phyloP scores from a whole-genome alignment of 53 echinoderm and acorn worm genomes.

The Mesocentrotus franciscanus region DNA sequence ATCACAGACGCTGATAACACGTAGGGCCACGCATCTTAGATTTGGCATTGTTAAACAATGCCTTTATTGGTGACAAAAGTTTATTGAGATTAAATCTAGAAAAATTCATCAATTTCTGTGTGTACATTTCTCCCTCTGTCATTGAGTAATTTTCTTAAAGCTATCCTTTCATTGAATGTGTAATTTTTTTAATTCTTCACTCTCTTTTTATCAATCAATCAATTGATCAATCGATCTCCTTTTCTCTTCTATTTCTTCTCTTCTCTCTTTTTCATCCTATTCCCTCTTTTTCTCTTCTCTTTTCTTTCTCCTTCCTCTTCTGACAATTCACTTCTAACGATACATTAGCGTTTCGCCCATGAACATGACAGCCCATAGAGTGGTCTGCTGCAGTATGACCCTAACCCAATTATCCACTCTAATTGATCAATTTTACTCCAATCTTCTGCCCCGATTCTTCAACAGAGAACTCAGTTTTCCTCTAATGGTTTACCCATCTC shows the following conservation, averaged over 20 bases:
- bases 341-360: not conserved
- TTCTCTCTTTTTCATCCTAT: not conserved
- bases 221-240: not conserved
- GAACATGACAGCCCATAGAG: not conserved
- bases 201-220: not conserved
- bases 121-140: too few species aligned
- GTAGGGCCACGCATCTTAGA: too few species aligned
- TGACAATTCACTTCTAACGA: not conserved
- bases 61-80: too few species aligned
- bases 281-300: not conserved
- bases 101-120: too few species aligned
- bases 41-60: too few species aligned
- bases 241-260: not conserved
- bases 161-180: too few species aligned
- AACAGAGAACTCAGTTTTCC: not conserved
- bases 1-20: too few species aligned
- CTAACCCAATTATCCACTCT: constrained; percentile 23
- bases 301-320: not conserved
- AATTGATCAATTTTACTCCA: constrained; percentile 20
- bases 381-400: not conserved
- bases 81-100: too few species aligned
- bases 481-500: not conserved
- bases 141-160: too few species aligned
- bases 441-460: constrained; percentile 3
- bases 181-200: not conserved